Conservation (phyloP, 1,140 invertebrate genomes). For the Atta texana region DNA sequence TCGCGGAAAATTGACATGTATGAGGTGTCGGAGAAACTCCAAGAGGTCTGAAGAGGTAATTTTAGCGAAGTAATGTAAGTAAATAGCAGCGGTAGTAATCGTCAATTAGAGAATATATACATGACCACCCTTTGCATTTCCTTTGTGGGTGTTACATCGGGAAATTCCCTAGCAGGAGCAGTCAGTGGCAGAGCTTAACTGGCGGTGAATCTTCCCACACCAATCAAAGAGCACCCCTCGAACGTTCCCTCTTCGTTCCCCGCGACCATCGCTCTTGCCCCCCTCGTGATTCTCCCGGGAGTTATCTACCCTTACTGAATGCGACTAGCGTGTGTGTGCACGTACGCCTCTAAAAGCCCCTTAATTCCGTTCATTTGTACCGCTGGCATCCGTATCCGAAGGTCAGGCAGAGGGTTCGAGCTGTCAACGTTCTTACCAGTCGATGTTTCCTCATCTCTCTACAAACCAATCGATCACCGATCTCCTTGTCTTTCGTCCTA, state of each 20-base stretch:
- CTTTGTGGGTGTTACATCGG: slow-evolving; percentile 40
- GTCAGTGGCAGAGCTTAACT: slow-evolving; percentile 77
- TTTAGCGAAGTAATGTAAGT: slow-evolving; percentile 39
- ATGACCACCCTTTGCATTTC: slow-evolving; percentile 51
- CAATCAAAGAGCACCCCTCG: slow-evolving; percentile 83
- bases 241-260: slow-evolving; percentile 68
- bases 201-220: slow-evolving; percentile 84
- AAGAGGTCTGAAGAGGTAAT: slow-evolving; percentile 22
- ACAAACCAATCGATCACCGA: slow-evolving; percentile 66
- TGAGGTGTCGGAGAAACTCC: background rate
- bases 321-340: slow-evolving; percentile 53
- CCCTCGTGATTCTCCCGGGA: slow-evolving; percentile 78
- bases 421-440: slow-evolving; percentile 66
- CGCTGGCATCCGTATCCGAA: slow-evolving; percentile 75
- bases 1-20: slow-evolving; percentile 17
- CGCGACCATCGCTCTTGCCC: slow-evolving; percentile 61
- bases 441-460: slow-evolving; percentile 32
- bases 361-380: slow-evolving; percentile 82
- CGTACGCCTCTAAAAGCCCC: slow-evolving; percentile 78
- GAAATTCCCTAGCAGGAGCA: slow-evolving; percentile 78
- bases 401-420: slow-evolving; percentile 70
- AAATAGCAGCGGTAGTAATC: slow-evolving; percentile 53
- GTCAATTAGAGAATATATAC: slow-evolving; percentile 60
- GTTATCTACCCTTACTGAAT: slow-evolving; percentile 80
- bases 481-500: slow-evolving; percentile 23